A percentile compares a stretch with the other conserved stretches of the same genome.
Evolutionary conservation across 2,797 vertebrate genomes (phyloP).

Genomic region (Spondyliosoma cantharus): DNA sequence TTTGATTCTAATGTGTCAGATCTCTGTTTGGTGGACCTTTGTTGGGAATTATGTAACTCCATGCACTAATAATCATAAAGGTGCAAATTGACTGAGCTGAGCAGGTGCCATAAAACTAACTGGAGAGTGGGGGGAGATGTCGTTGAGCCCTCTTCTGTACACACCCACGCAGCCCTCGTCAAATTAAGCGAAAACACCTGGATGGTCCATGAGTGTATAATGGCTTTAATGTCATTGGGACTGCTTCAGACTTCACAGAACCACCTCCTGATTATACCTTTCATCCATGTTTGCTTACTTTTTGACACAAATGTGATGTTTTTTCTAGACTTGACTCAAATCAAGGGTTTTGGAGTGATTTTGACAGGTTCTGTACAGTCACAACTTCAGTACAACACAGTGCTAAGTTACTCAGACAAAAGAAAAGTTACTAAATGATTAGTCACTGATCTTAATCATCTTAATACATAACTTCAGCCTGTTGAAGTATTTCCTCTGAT

Average conservation of each 20-base stretch:
- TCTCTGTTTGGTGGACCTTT: slow-evolving; percentile 45
- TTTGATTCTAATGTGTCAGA: slow-evolving; percentile 29
- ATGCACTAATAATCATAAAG: slow-evolving; percentile 70
- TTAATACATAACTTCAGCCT: too few relatives aligned
- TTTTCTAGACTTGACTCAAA: slow-evolving; percentile 13
- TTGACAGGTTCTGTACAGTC: slow-evolving; percentile 12
- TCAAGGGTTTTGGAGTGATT: slow-evolving; percentile 18
- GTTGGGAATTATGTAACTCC: slow-evolving; percentile 47
- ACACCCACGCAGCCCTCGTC: slow-evolving; percentile 72
- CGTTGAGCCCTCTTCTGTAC: slow-evolving; percentile 55
- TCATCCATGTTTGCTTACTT: slow-evolving; percentile 5
- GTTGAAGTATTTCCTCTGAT: too few relatives aligned
- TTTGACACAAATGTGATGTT: not conserved
- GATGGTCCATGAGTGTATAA: slow-evolving; percentile 45
- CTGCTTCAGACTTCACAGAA: slow-evolving; percentile 39
- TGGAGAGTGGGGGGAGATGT: slow-evolving; percentile 63
- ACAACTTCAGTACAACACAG: slow-evolving; percentile 10
- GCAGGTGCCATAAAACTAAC: slow-evolving; percentile 70
- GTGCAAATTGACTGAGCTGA: slow-evolving; percentile 72
- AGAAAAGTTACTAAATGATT: not conserved
- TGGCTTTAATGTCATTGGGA: slow-evolving; percentile 46
- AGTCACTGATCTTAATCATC: too few relatives aligned
- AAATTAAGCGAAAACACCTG: slow-evolving; percentile 71
- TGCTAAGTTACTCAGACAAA: slow-evolving; percentile 13
- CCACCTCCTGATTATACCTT: slow-evolving; percentile 22